Conservation (phyloP, 2,888 invertebrate species). For the Stenoptilia bipunctidactyla region DNA sequence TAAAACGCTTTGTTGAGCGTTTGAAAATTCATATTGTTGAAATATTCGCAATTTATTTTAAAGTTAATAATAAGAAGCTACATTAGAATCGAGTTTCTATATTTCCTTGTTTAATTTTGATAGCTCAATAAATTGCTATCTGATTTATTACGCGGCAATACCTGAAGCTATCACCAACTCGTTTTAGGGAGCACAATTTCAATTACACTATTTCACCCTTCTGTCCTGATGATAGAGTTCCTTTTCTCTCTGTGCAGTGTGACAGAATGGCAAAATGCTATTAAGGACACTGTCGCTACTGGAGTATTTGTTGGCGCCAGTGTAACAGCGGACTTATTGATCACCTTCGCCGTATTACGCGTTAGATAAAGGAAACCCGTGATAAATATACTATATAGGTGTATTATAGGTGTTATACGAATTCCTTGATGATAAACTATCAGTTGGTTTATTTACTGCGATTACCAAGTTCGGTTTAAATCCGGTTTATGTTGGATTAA, state of each 20-base stretch:
- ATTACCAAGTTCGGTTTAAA: too few species aligned
- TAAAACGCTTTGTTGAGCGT: too few species aligned
- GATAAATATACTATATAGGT: too few species aligned
- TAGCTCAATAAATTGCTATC: constrained; percentile 1
- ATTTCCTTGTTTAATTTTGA: background rate
- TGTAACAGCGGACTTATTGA: background rate
- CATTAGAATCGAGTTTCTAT: background rate
- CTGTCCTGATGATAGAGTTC: background rate
- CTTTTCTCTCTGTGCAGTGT: background rate
- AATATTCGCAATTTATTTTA: too few species aligned
- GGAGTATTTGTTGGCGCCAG: background rate
- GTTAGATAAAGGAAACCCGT: too few species aligned
- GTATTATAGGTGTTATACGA: too few species aligned
- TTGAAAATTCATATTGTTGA: too few species aligned
- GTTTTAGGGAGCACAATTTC: background rate
- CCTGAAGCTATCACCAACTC: background rate
- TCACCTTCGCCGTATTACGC: too few species aligned
- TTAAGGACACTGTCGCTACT: background rate
- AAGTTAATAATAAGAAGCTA: background rate
- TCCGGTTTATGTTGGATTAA: too few species aligned
- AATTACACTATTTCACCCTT: background rate
- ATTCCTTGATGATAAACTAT: too few species aligned
- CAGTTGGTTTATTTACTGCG: too few species aligned
- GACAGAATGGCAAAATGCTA: background rate
- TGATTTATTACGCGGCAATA: background rate